A percentile compares a stretch with the other conserved stretches of the same genome.
Evolutionary conservation across 1,140 invertebrate species (phyloP).

Genomic region (Trichonephila inaurata): DNA sequence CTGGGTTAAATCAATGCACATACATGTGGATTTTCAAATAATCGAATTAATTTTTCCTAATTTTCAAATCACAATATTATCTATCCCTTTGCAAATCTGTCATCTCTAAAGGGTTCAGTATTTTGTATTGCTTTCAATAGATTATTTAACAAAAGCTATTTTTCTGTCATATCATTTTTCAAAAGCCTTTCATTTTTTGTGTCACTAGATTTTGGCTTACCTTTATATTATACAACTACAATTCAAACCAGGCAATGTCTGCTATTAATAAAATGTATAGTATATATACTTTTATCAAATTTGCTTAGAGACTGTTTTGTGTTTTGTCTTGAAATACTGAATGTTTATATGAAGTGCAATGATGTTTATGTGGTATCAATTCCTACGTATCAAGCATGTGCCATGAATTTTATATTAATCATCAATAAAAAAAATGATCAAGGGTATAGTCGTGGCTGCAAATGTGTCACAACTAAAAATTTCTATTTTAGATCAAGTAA

Average conservation of each 20-base stretch:
- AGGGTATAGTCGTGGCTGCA: background rate
- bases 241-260: background rate
- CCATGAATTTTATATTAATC: conserved; percentile 36
- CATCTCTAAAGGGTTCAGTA: no score
- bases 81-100: no score
- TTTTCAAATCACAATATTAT: no score
- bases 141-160: no score
- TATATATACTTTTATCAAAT: background rate
- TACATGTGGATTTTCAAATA: no score
- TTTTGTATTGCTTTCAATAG: no score
- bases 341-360: conserved; percentile 20
- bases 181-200: no score
- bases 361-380: conserved; percentile 31
- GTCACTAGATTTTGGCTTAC: no score
- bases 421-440: background rate
- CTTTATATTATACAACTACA: background rate
- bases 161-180: no score
- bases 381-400: conserved; percentile 25
- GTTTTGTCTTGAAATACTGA: background rate
- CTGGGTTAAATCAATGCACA: no score
- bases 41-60: no score
- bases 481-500: background rate
- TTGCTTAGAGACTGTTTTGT: background rate
- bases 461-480: background rate
- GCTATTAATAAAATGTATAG: no score